phyloP scores from a whole-genome alignment of 64 coral and sea anemone genomes.

The Stichodactyla helianthus region DNA sequence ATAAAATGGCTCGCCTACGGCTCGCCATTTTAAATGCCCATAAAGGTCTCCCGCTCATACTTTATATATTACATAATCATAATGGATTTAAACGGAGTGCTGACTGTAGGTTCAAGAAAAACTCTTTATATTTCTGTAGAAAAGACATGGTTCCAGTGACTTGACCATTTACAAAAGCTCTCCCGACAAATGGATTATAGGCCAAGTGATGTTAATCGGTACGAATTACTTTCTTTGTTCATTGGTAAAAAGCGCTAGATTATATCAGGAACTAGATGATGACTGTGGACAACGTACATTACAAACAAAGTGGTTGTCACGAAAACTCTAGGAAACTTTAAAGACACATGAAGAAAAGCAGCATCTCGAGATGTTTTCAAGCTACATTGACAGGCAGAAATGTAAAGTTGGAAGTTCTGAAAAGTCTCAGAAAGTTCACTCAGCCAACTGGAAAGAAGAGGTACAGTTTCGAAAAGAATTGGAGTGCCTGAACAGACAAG shows the following conservation, averaged over 20 bases:
- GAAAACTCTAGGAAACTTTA: not conserved
- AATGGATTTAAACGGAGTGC: constrained; percentile 4
- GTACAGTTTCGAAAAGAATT: constrained; percentile 84
- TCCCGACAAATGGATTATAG: not conserved
- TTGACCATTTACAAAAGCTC: not conserved
- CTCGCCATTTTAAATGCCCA: no score
- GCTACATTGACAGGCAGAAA: constrained; percentile 86
- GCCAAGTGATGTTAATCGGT: constrained; percentile 36
- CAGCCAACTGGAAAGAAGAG: constrained; percentile 98
- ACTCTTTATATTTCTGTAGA: not conserved
- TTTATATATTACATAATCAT: no score
- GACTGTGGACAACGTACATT: not conserved
- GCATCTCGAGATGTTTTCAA: constrained; percentile 57
- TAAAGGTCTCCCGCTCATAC: no score
- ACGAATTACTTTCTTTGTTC: constrained; percentile 35
- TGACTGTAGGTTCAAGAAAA: not conserved
- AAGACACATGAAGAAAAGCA: not conserved
- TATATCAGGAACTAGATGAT: not conserved
- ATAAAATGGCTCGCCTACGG: no score
- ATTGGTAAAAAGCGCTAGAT: not conserved
- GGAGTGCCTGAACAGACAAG: constrained; percentile 76
- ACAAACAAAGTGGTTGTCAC: constrained; percentile 49
- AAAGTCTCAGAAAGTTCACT: constrained; percentile 98
- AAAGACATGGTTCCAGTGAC: not conserved
- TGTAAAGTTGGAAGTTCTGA: constrained; percentile 88